Evolutionary conservation across 2,797 vertebrate genomes (phyloP), one percentile per base, ranked within the genome.

Genomic region (Chelon auratus): DNA sequence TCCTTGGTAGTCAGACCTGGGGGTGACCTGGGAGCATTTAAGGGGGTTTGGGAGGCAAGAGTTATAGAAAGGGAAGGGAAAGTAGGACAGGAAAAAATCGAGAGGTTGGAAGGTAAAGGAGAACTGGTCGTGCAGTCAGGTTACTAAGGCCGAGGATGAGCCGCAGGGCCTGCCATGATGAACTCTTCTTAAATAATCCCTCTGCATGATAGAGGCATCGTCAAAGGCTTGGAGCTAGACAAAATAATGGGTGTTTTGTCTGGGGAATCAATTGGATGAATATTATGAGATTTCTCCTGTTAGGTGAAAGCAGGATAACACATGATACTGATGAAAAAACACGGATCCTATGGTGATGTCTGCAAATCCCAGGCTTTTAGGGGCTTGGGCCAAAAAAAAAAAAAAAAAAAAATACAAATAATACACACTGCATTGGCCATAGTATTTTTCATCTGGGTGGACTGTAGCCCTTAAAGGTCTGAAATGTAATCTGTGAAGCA

Each of bases 291-390:
- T 93, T 93, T 92, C 91, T 94, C 93, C 93, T 94, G 92, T 92
- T 92, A 93, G 90, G 89, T 93, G 91, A 93, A 95, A 95, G 89
- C 92, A 92, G 91, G 91, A 85, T 89, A 93, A 94, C 86, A 87
- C 89, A 93, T 94, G 94, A 91, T 63, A 92, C 68, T 87, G 67
- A 93, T 94, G 93, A 85, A 84, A 83, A 92, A 90, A 89, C 83
- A 86, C 83, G 85, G 86, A 79, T 88, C 90, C 87, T 85, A 80
- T 85, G 78, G 86, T 88, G 88, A 91, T 88, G 78, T 88, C 73
- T 83, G 86, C 81, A 87, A 83, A 90, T 91, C 69, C 84, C 91
- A 91, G 87, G 87, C 91, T 87, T 95, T 93, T 81, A 92, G 89
- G 92, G 92, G 90, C 91, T 89, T 87, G 60, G 81, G 81, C 61